Conservation (phyloP, 2,113 vertebrate species). For the Furnarius figulus region DNA sequence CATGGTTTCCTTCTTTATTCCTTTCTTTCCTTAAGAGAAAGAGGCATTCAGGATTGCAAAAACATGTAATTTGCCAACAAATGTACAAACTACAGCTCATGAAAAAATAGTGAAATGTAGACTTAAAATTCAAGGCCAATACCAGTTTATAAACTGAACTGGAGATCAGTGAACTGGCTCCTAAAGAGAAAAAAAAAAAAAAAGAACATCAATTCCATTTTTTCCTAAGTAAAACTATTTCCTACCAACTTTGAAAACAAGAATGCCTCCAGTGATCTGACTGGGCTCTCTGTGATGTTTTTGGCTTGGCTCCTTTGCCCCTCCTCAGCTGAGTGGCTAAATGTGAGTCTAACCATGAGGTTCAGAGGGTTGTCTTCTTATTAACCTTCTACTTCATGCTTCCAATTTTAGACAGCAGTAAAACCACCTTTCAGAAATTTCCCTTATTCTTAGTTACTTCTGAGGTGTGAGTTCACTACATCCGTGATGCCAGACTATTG, state of each 20-base stretch:
- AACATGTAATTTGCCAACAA: slow-evolving; percentile 24
- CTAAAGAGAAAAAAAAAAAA: not conserved
- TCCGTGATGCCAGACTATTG: not conserved
- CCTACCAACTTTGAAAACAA: slow-evolving; percentile 55
- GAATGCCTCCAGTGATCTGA: slow-evolving; percentile 41
- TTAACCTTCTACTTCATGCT: slow-evolving; percentile 37
- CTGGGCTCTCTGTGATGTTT: slow-evolving; percentile 49
- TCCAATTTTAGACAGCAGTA: slow-evolving; percentile 29
- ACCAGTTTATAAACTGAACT: slow-evolving; percentile 13
- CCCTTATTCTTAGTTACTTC: not conserved
- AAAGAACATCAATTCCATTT: slow-evolving; percentile 10
- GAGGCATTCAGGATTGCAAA: not conserved
- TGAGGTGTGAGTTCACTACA: not conserved
- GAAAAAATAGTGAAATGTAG: slow-evolving; percentile 17
- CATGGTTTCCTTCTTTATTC: not conserved
- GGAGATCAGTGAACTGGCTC: slow-evolving; percentile 42
- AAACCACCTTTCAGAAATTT: not conserved
- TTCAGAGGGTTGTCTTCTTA: slow-evolving; percentile 5
- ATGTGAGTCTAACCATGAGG: slow-evolving; percentile 1
- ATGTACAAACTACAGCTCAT: slow-evolving; percentile 9
- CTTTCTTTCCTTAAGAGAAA: slow-evolving; percentile 31
- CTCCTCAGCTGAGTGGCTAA: slow-evolving; percentile 33
- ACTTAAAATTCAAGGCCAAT: slow-evolving; percentile 32
- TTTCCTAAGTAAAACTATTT: slow-evolving; percentile 53
- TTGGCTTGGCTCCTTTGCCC: slow-evolving; percentile 48